These are phyloP conservation scores for Cotesia typhae DNA, from an alignment of 1,140 invertebrate genomes.

Conservation along the genomic window DNA sequence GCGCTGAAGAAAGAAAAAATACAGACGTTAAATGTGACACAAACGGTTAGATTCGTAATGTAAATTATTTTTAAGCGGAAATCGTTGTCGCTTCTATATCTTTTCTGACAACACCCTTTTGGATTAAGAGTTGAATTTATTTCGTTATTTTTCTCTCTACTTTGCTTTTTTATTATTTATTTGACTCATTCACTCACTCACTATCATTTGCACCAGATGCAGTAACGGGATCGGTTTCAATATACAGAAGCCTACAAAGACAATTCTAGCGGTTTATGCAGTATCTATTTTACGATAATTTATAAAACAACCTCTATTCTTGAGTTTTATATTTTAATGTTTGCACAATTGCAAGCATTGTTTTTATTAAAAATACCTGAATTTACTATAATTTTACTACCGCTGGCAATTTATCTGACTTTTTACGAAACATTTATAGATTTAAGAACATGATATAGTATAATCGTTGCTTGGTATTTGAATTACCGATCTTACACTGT, in stretches of 20 bases:
- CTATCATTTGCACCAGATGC: slow-evolving; percentile 16
- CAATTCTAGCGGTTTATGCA: slow-evolving; percentile 29
- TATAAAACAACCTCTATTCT: neutral
- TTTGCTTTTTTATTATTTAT: no score
- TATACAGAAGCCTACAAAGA: slow-evolving; percentile 27
- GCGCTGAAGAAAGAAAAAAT: neutral
- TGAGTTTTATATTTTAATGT: no score
- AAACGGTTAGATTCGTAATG: no score
- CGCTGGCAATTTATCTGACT: no score
- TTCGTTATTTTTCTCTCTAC: neutral
- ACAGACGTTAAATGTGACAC: slow-evolving; percentile 13
- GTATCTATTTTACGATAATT: slow-evolving; percentile 17
- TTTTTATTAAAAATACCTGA: no score
- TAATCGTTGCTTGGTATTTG: no score
- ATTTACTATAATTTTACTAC: no score
- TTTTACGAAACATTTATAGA: no score
- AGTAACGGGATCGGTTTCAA: slow-evolving; percentile 31
- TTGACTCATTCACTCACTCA: neutral
- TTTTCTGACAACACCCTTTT: slow-evolving; percentile 5
- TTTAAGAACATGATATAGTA: no score
- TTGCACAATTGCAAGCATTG: no score
- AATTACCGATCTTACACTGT: no score
- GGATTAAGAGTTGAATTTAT: neutral
- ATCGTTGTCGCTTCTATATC: slow-evolving; percentile 8
- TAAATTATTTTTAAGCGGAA: slow-evolving; percentile 13